These are phyloP conservation scores for Masnerella sp. DNA, from an alignment of 2,888 invertebrate species.

Conservation along the genomic window DNA sequence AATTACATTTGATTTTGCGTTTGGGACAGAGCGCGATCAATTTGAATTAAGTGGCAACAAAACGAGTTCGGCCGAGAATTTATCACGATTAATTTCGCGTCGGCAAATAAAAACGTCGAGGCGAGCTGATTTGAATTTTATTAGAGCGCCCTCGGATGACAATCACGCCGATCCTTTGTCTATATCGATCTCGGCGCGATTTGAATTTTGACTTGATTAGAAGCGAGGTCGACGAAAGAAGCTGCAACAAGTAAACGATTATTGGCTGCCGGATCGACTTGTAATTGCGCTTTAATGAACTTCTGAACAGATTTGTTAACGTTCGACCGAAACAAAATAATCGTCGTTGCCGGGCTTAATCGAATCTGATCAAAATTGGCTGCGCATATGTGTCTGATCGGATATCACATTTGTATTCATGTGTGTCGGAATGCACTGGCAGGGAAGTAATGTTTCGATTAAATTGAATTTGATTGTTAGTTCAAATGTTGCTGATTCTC, in stretches of 20 bases:
- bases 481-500: neutral
- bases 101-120: constrained; percentile 35
- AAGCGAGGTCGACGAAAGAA: constrained; percentile 21
- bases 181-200: constrained; percentile 18
- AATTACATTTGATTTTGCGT: constrained; percentile 14
- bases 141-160: constrained; percentile 24
- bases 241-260: constrained; percentile 23
- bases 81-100: constrained; percentile 20
- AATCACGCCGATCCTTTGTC: constrained; percentile 13
- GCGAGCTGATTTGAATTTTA: constrained; percentile 42
- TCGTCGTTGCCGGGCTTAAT: constrained; percentile 1
- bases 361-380: constrained; percentile 17
- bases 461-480: constrained; percentile 12
- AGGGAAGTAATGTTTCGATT: constrained; percentile 1
- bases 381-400: constrained; percentile 1
- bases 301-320: constrained; percentile 15
- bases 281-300: constrained; percentile 8
- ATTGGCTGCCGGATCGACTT: neutral
- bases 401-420: constrained; percentile 4
- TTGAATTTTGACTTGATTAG: constrained; percentile 26
- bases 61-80: constrained; percentile 13
- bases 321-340: constrained; percentile 14
- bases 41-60: constrained; percentile 23
- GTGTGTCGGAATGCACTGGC: neutral
- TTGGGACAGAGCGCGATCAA: constrained; percentile 3